These are phyloP conservation scores for Ganaspis sp. DNA, from an alignment of 1,140 invertebrate genomes.

Conservation along the genomic window DNA sequence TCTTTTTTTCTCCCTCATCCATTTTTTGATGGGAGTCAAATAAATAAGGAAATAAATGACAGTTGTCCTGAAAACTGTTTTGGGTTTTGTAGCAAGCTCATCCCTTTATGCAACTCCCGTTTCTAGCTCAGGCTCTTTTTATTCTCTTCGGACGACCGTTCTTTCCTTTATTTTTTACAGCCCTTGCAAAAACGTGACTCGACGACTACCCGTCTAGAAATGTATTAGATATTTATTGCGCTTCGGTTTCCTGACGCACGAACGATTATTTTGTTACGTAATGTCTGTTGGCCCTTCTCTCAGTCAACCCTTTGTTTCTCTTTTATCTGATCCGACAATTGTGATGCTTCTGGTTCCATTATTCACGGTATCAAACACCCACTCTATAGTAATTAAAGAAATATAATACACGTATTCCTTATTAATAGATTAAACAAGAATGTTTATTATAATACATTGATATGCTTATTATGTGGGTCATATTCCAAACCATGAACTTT, in stretches of 20 bases:
- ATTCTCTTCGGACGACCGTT: conserved; percentile 47
- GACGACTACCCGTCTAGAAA: conserved; percentile 69
- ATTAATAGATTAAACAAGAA: too few relatives aligned
- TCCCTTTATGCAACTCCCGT: conserved; percentile 39
- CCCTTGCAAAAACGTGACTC: conserved; percentile 59
- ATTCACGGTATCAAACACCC: too few relatives aligned
- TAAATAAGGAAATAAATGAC: conserved; percentile 76
- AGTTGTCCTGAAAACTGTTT: conserved; percentile 73
- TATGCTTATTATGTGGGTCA: too few relatives aligned
- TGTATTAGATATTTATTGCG: conserved; percentile 76
- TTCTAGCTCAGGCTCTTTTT: conserved; percentile 27
- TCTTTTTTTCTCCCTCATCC: conserved; percentile 44
- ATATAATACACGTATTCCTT: too few relatives aligned
- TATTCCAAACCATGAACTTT: too few relatives aligned
- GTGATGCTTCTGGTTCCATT: background rate
- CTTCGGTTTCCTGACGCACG: conserved; percentile 63
- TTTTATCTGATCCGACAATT: background rate
- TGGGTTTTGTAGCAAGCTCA: conserved; percentile 67
- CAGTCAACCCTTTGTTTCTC: background rate
- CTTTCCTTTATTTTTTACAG: conserved; percentile 39
- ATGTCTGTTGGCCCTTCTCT: conserved; percentile 32
- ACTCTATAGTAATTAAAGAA: background rate
- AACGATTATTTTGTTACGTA: conserved; percentile 63
- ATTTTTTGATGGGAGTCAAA: conserved; percentile 61
- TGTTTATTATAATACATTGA: too few relatives aligned